Percentiles rank a stretch among this genome's conserved stretches.
Evolutionary conservation across 2,888 invertebrate species (phyloP).

Genomic region (Seira ritae): DNA sequence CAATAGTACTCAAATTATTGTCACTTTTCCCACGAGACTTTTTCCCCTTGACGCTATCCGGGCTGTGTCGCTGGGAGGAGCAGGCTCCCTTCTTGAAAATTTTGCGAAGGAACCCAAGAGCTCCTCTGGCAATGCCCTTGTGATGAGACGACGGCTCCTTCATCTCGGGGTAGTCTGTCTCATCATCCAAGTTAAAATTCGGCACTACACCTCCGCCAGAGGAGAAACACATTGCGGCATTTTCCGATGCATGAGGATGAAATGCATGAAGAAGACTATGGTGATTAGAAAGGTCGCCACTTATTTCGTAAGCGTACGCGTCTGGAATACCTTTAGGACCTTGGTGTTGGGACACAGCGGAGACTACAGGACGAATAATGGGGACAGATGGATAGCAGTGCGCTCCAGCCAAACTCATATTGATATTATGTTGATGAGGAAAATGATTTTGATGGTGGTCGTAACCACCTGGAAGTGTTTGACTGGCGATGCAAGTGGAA

Average conservation of each 20-base stretch:
- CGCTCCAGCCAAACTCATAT: constrained; percentile 63
- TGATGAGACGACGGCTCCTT: constrained; percentile 20
- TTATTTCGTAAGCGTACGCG: constrained; percentile 52
- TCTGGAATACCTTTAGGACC: constrained; percentile 49
- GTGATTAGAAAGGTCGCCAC: constrained; percentile 34
- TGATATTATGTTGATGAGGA: constrained; percentile 55
- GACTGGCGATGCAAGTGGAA: constrained; percentile 13
- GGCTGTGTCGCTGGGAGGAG: constrained; percentile 60
- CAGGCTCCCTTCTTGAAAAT: constrained; percentile 71
- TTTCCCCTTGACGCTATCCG: constrained; percentile 57
- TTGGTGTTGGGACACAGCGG: constrained; percentile 39
- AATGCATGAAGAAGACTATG: constrained; percentile 19
- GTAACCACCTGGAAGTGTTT: constrained; percentile 31
- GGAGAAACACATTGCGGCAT: constrained; percentile 49
- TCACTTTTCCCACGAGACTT: constrained; percentile 55
- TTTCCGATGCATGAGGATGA: constrained; percentile 1
- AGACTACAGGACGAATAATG: constrained; percentile 49
- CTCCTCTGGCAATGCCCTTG: constrained; percentile 69
- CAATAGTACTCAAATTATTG: constrained; percentile 52
- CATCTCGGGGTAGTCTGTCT: constrained; percentile 47
- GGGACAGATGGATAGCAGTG: constrained; percentile 35
- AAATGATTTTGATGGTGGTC: constrained; percentile 34
- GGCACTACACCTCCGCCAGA: constrained; percentile 8
- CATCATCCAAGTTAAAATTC: constrained; percentile 46
- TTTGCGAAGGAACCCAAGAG: constrained; percentile 71